Evolutionary conservation across 2,113 vertebrate species (phyloP).

Genomic region (Elanoides forficatus): DNA sequence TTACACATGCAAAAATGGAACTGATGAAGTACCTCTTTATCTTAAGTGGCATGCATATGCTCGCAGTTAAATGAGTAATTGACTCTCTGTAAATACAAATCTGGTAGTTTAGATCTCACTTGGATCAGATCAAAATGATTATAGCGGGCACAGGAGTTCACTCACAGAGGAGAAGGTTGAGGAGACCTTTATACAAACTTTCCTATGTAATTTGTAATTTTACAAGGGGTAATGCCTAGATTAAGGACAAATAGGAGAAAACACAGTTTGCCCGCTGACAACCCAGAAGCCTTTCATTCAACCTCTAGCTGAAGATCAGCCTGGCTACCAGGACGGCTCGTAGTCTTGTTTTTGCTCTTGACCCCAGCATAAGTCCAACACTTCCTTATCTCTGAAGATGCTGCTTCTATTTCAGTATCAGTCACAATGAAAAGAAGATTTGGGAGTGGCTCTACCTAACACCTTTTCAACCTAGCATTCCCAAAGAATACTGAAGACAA

Average conservation of each 20-base stretch:
- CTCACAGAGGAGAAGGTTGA: neutral
- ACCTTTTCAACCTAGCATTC: neutral
- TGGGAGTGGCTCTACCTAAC: neutral
- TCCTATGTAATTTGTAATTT: no score
- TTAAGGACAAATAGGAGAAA: neutral
- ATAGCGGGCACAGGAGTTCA: neutral
- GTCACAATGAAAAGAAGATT: neutral
- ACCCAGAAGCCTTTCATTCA: neutral
- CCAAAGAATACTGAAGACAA: neutral
- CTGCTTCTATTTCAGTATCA: neutral
- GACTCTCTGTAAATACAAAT: constrained; percentile 33
- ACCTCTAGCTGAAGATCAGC: neutral
- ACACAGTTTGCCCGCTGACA: rapidly evolving
- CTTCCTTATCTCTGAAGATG: neutral
- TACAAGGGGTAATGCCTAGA: neutral
- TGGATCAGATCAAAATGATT: neutral
- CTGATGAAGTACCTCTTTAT: constrained; percentile 59
- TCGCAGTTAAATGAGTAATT: neutral
- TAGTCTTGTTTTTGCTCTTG: neutral
- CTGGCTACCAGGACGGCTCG: neutral
- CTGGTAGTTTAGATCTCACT: neutral
- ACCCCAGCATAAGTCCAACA: neutral
- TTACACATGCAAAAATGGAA: constrained; percentile 40
- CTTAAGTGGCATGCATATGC: neutral
- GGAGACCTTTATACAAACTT: neutral